Percentiles rank a stretch among this genome's conserved stretches.
These are phyloP conservation scores for Chionodraco myersi DNA, from an alignment of 2,113 vertebrate genomes.

Conservation along the genomic window DNA sequence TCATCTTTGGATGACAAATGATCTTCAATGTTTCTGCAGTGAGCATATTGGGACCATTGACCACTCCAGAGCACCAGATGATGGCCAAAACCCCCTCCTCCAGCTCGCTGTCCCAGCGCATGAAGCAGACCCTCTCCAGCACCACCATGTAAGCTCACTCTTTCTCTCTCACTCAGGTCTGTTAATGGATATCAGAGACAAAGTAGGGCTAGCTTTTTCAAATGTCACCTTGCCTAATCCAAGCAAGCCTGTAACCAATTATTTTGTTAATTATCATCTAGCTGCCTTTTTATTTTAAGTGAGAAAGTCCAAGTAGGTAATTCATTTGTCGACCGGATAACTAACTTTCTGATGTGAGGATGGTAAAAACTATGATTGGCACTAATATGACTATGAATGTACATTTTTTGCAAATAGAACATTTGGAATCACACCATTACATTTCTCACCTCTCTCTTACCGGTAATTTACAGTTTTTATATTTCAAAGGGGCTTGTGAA, in stretches of 20 bases:
- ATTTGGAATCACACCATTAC: too few species aligned
- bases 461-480: too few species aligned
- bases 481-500: too few species aligned
- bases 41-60: constrained; percentile 92
- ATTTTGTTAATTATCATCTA: not conserved
- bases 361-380: too few species aligned
- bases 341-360: too few species aligned
- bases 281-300: not conserved
- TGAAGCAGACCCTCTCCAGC: constrained; percentile 89
- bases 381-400: too few species aligned
- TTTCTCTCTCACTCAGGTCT: not conserved
- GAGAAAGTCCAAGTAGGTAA: not conserved
- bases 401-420: too few species aligned
- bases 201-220: not conserved
- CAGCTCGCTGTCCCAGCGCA: constrained; percentile 90
- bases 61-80: constrained; percentile 91
- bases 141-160: constrained; percentile 86
- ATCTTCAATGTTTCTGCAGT: constrained; percentile 75
- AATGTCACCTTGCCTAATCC: not conserved
- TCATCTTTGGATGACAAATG: not conserved
- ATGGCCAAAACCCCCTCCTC: constrained; percentile 91
- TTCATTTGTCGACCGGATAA: not conserved
- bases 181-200: not conserved
- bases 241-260: not conserved
- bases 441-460: too few species aligned